phyloP scores from a whole-genome alignment of 2,113 vertebrate species.

The Macquaria australasica region DNA sequence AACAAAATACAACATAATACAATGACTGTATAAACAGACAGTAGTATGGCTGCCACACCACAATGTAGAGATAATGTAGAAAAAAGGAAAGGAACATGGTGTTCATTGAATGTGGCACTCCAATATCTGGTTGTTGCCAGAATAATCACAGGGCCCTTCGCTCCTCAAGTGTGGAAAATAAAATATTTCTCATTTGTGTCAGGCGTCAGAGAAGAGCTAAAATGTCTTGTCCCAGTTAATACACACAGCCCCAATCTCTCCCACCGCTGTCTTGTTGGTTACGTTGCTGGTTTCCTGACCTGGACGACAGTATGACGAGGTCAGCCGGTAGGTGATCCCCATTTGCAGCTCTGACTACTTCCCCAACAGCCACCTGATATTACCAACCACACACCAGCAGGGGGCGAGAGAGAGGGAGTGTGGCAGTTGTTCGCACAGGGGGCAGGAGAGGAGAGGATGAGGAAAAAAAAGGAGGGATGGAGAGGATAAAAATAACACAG shows the following conservation, averaged over 20 bases:
- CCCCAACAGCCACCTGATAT: slow-evolving; percentile 96
- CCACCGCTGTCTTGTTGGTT: slow-evolving; percentile 81
- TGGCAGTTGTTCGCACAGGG: slow-evolving; percentile 70
- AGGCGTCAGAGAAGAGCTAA: slow-evolving; percentile 36
- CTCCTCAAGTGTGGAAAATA: slow-evolving; percentile 30
- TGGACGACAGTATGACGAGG: slow-evolving; percentile 99
- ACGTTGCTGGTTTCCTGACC: slow-evolving; percentile 89
- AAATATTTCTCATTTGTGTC: slow-evolving; percentile 19
- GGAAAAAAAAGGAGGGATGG: slow-evolving; percentile 29
- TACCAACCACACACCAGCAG: slow-evolving; percentile 89
- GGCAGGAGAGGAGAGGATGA: slow-evolving; percentile 46
- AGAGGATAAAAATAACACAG: slow-evolving; percentile 23
- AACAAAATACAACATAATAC: slow-evolving; percentile 20
- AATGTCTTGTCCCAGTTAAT: slow-evolving; percentile 7
- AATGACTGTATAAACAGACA: neutral
- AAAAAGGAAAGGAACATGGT: neutral
- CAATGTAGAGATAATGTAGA: neutral
- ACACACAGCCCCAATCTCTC: slow-evolving; percentile 71
- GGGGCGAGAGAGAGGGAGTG: slow-evolving; percentile 82
- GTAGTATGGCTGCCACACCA: slow-evolving; percentile 4
- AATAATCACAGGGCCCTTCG: slow-evolving; percentile 24
- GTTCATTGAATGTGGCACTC: slow-evolving; percentile 10
- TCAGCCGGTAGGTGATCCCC: slow-evolving; percentile 99
- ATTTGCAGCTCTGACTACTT: slow-evolving; percentile 98
- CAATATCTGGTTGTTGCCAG: slow-evolving; percentile 27